Percentiles rank a stretch among this genome's conserved stretches.
Conservation (phyloP, 2,888 invertebrate genomes). For the Willowsia nigromaculata region DNA sequence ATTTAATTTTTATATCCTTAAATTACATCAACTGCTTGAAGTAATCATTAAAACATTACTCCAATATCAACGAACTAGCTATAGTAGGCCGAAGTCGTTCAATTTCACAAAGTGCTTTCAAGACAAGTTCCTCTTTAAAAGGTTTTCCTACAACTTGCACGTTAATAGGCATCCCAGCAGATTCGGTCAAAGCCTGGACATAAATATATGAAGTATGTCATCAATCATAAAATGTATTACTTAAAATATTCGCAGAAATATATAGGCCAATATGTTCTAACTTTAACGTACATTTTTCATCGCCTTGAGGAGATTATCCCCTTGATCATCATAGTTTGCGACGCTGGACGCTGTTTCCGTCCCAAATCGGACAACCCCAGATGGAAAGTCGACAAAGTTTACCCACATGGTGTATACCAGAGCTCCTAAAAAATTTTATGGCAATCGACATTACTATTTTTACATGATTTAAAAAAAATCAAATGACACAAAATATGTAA, state of each 20-base stretch:
- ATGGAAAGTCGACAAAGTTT: constrained; percentile 30
- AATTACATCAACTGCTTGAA: no score
- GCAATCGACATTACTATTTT: neutral
- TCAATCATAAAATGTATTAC: neutral
- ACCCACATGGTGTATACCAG: neutral
- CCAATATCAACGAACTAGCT: no score
- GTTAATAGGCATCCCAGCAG: constrained; percentile 51
- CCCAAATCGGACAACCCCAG: constrained; percentile 41
- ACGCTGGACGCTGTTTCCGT: neutral
- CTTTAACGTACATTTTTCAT: constrained; percentile 24
- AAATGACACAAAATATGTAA: neutral
- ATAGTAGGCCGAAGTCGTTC: neutral
- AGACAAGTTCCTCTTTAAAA: constrained; percentile 17
- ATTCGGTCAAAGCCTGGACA: neutral
- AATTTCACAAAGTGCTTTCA: neutral
- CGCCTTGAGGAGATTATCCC: constrained; percentile 26
- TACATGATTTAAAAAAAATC: neutral
- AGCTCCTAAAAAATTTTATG: neutral
- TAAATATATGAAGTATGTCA: no score
- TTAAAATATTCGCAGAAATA: neutral
- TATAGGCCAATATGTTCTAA: neutral
- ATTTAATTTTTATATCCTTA: no score
- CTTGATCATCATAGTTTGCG: constrained; percentile 37
- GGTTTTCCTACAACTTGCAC: constrained; percentile 13
- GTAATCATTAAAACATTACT: no score